Percentiles rank a stretch among this genome's conserved stretches.
Conservation (phyloP, 2,888 invertebrate genomes). For the Tetrapedia diversipes region DNA sequence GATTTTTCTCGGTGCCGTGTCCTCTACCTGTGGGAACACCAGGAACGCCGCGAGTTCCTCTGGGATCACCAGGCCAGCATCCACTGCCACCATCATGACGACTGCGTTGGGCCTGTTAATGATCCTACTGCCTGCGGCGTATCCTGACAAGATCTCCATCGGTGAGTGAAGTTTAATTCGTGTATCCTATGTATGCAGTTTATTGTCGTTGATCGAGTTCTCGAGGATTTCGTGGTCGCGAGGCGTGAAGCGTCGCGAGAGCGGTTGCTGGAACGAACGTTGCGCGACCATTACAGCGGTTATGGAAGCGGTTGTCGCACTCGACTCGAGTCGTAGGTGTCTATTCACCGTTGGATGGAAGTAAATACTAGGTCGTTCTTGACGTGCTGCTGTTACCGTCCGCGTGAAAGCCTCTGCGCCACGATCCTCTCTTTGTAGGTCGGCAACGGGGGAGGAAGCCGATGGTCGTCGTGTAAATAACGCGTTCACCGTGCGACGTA, state of each 20-base stretch:
- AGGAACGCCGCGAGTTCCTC: constrained; percentile 31
- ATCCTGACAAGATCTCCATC: constrained; percentile 75
- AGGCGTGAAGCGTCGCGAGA: neutral
- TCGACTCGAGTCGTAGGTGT: constrained; percentile 30
- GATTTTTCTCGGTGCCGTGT: constrained; percentile 61
- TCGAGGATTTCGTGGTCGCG: neutral
- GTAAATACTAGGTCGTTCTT: constrained; percentile 39
- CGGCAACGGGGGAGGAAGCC: neutral
- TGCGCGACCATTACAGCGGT: constrained; percentile 27
- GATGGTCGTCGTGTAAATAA: constrained; percentile 20
- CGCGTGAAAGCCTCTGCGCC: constrained; percentile 28
- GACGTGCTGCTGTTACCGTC: constrained; percentile 14
- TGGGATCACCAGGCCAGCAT: constrained; percentile 49
- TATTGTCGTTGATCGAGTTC: neutral
- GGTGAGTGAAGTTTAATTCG: constrained; percentile 70
- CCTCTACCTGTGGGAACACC: constrained; percentile 32
- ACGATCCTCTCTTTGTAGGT: constrained; percentile 30
- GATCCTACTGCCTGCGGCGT: constrained; percentile 67
- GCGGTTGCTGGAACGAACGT: constrained; percentile 11
- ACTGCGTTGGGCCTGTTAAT: constrained; percentile 64
- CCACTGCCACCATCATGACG: constrained; percentile 60
- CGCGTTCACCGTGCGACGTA: neutral
- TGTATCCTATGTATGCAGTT: no score
- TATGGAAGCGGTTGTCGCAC: constrained; percentile 50
- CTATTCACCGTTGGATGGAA: constrained; percentile 25